These are phyloP conservation scores for Cossypha heuglini DNA, from an alignment of 2,797 vertebrate species.

Conservation along the genomic window DNA sequence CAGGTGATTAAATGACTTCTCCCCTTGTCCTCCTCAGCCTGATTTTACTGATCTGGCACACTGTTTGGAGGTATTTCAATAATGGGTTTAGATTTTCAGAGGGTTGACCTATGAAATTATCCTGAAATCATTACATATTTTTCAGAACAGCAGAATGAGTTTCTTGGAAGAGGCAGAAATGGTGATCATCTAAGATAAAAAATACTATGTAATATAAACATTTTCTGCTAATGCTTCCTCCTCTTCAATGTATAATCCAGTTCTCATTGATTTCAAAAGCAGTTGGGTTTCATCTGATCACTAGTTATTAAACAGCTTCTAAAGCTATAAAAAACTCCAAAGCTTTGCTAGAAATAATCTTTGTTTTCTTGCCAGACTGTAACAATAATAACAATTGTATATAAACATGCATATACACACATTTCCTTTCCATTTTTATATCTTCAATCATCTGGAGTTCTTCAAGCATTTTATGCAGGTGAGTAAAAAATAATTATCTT, in stretches of 20 bases:
- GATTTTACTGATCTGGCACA: not conserved
- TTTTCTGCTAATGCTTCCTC: slow-evolving; percentile 4
- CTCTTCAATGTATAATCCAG: not conserved
- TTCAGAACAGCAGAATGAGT: not conserved
- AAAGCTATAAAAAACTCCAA: not conserved
- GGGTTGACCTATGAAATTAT: not conserved
- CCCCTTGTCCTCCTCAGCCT: not conserved
- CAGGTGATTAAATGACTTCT: not conserved
- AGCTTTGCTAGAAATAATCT: slow-evolving; percentile 21
- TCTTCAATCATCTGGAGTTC: slow-evolving; percentile 40
- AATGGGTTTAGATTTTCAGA: not conserved
- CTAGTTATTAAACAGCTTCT: slow-evolving; percentile 33
- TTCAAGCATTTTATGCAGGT: slow-evolving; percentile 51
- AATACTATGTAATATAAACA: slow-evolving; percentile 6
- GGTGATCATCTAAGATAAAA: not conserved
- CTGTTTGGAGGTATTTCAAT: not conserved
- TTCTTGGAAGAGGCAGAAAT: slow-evolving; percentile 8
- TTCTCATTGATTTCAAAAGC: slow-evolving; percentile 43
- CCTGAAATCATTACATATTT: not conserved
- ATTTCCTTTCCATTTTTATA: slow-evolving; percentile 44
- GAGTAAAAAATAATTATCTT: slow-evolving; percentile 49
- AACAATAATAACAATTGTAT: slow-evolving; percentile 40
- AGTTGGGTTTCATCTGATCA: slow-evolving; percentile 27
- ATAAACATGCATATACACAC: not conserved
- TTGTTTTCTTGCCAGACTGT: slow-evolving; percentile 31